phyloP scores from a whole-genome alignment of 2,113 vertebrate genomes.

The Plecotus auritus region DNA sequence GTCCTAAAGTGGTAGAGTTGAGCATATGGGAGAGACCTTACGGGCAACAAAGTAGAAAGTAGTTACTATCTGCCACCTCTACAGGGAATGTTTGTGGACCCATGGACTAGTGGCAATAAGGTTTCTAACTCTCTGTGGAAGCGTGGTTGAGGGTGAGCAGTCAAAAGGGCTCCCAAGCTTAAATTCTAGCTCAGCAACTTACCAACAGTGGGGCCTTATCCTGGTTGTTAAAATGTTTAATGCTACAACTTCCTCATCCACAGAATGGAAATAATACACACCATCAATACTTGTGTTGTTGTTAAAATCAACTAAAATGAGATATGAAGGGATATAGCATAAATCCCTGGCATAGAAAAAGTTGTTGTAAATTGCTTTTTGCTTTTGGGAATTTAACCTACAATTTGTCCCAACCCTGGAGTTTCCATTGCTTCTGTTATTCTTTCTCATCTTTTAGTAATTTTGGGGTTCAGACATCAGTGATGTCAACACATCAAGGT shows the following conservation, averaged over 20 bases:
- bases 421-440: neutral
- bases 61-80: neutral
- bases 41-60: neutral
- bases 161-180: neutral
- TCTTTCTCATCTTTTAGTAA: neutral
- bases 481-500: neutral
- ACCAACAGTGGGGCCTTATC: neutral
- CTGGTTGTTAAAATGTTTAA: neutral
- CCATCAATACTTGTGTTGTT: rapidly evolving
- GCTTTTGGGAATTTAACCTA: neutral
- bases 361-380: neutral
- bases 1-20: neutral
- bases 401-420: neutral
- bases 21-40: neutral
- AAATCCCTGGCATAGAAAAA: neutral
- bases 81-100: neutral
- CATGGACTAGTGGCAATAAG: neutral
- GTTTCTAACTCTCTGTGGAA: neutral
- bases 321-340: rapidly evolving
- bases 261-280: neutral
- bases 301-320: neutral
- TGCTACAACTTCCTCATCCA: neutral
- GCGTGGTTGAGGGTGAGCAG: rapidly evolving
- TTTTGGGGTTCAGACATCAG: neutral
- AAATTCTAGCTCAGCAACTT: neutral